Base-by-base conservation (phyloP, 2,888 invertebrate genomes). In the Griposia aprilina region DNA sequence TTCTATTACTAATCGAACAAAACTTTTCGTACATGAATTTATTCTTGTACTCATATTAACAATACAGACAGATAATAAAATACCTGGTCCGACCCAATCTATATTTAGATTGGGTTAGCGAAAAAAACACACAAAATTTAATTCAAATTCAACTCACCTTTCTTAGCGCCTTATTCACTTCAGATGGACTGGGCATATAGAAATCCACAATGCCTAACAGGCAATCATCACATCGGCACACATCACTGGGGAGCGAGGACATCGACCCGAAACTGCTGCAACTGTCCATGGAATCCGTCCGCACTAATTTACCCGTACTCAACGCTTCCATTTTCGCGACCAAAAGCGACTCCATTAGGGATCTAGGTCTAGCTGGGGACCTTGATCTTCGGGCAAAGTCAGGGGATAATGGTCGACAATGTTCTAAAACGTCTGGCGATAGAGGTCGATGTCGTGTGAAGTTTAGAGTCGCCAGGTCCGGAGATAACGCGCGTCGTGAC, bases 181-280 rank as follows among this genome's bases (percentile, higher is more conserved):
- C 97, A 68, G 94, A 94, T 73, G 97, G 97, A 70, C 92, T 95
- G 66, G 97, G 96, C 91, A 97, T 97, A 92, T 98, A 98, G 87
- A 98, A 97, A 96, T 98, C 98, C 87, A 98, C 98, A 86, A 98
- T 98, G 10, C 98, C 98, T 87, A 98, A 97, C 82, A 98, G 95
- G 90, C 98, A 98, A 94, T 98, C 98, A 92, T 98, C 98, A 93
- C 98, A 98, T 82, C 98, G 97, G 94, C 98, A 98, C 86, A 98
- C 98, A 91, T 98, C 98, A 93, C 98, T 98, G 11, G 97, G 97
- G 84, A 97, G 90, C 13, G 98, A 98, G 78, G 98, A 97, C 92
- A 97, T 97, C 1, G 98, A 98, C 30, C 98, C 97, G 77, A 97
- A 97, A 76, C 98, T 98, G 93, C 98, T 98, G 88, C 97, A 97